Evolutionary conservation across 2,113 vertebrate species (phyloP).

Genomic region (Cichladusa arquata): DNA sequence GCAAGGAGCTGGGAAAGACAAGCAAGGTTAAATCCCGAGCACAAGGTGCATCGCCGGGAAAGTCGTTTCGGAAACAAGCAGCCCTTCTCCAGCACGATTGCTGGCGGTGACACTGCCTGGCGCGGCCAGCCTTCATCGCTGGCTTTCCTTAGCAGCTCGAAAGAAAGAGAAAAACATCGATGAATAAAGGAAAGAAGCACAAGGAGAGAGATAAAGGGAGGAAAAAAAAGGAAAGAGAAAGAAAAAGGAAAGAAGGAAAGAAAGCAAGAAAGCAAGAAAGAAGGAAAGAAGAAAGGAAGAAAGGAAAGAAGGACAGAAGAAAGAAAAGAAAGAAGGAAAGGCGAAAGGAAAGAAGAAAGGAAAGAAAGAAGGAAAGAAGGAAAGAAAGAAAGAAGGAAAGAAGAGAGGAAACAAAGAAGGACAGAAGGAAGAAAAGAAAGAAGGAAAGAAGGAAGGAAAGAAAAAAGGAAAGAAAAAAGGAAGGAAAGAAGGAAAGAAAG

Average conservation of each 20-base stretch:
- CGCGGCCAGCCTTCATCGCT: too few relatives aligned
- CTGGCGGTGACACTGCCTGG: background rate
- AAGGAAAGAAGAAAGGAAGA: too few relatives aligned
- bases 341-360: too few relatives aligned
- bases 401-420: background rate
- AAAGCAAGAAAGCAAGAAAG: too few relatives aligned
- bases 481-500: rapidly evolving
- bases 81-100: background rate
- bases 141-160: background rate
- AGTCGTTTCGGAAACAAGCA: background rate
- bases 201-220: rapidly evolving
- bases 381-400: rapidly evolving
- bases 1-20: background rate
- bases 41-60: background rate
- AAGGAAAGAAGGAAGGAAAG: rapidly evolving
- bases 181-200: too few relatives aligned
- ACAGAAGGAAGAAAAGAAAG: rapidly evolving
- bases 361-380: rapidly evolving
- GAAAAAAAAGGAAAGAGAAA: rapidly evolving
- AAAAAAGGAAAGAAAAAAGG: rapidly evolving
- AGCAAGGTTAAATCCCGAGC: background rate
- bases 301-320: rapidly evolving
- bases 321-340: rapidly evolving
- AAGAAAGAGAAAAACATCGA: background rate
- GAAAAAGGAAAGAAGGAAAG: rapidly evolving